Evolutionary conservation across 2,113 vertebrate genomes (phyloP).

Genomic region (Amphilophus citrinellus): DNA sequence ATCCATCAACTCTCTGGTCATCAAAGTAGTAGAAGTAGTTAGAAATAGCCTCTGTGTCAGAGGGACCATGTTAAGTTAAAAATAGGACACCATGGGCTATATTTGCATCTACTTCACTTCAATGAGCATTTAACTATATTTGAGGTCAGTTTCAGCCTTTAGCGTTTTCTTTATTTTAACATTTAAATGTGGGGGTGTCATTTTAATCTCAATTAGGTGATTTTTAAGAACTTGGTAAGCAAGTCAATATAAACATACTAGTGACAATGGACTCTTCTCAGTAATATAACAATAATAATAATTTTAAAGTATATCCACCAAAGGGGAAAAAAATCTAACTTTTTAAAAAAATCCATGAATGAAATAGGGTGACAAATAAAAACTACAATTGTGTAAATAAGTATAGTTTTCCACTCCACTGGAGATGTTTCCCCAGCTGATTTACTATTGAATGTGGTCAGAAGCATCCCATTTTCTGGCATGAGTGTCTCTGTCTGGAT

Average conservation of each 20-base stretch:
- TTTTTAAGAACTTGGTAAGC: not conserved
- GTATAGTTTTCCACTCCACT: constrained; percentile 18
- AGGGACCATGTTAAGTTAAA: constrained; percentile 38
- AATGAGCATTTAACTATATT: constrained; percentile 35
- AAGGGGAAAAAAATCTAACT: too few relatives aligned
- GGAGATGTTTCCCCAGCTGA: constrained; percentile 30
- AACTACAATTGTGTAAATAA: constrained; percentile 4
- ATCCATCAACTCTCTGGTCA: constrained; percentile 42
- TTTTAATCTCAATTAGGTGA: constrained; percentile 15
- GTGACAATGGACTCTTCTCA: too few relatives aligned
- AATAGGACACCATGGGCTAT: constrained; percentile 41
- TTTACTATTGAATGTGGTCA: constrained; percentile 30
- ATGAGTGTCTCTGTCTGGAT: not conserved
- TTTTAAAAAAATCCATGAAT: too few relatives aligned
- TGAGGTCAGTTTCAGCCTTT: constrained; percentile 29
- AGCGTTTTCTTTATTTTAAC: constrained; percentile 7
- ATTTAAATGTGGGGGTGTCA: not conserved
- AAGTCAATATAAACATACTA: too few relatives aligned
- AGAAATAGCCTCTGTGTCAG: constrained; percentile 48
- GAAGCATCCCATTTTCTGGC: constrained; percentile 25
- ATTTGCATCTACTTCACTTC: constrained; percentile 22
- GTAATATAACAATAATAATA: too few relatives aligned
- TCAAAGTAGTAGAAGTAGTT: constrained; percentile 46
- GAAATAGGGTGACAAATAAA: not conserved
- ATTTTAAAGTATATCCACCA: too few relatives aligned